Base-by-base conservation (phyloP, 2,797 vertebrate genomes). In the Poeciliopsis gracilis region DNA sequence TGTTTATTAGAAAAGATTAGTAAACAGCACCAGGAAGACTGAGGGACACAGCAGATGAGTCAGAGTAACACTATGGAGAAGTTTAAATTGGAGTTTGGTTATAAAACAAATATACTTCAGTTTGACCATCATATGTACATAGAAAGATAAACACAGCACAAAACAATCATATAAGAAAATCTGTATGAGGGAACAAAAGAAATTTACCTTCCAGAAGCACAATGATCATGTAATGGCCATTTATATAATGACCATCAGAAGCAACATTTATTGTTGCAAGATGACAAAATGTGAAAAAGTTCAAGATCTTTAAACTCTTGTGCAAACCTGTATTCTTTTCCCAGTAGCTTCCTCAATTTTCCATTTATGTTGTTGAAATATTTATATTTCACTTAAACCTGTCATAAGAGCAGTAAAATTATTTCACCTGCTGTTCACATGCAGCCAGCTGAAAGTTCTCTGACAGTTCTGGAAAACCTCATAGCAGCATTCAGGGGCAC, bases 391-490 rank as follows among this genome's bases (percentile, higher is more conserved):
- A 38, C 45, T 63, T 77, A 46, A 71, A 59, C 61, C 61, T 66
- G 46, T 5, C 30, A 77, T 53, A 76, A 16, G 51, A 76, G 57
- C 49, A 77, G n/a, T 71, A 3, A 15, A 18, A 45, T 28, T 9
- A 46, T 28, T 67, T 41, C 63, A 59, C 51, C 77, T 72, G n/a
- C 38, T 49, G 47, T 69, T 43, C 45, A 73, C 83, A 81, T 77
- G 84, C 77, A 78, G 84, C 72, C 25, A 15, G 10, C 72, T 79
- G 49, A 85, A 87, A 91, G 78, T 23, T 75, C 55, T 74, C 77
- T 10, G 82, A 77, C 70, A 43, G 85, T 71, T 79, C 90, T 91
- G 91, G 82, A 81, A 71, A 87, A 75, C 78, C 49, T 93, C 91
- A 73, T 5, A 15, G 30, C 72, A 20, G 47, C 49, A 74, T 30